Evolutionary conservation across 2,888 invertebrate species (phyloP), one percentile per base, ranked within the genome.

Genomic region (Aromia moschata): DNA sequence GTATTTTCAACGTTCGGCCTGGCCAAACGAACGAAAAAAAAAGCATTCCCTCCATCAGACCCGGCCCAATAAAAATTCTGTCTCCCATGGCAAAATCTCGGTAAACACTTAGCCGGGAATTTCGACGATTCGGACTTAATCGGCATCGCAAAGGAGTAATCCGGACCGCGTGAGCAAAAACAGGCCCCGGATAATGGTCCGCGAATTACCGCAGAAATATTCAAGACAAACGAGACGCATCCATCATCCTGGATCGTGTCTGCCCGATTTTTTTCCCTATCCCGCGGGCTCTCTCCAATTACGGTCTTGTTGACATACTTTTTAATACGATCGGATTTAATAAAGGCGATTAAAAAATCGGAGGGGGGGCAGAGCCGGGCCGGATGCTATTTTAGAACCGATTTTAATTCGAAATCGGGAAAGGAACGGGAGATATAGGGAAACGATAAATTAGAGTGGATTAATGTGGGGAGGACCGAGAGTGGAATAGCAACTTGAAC

Each of bases 141-240:
- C 11, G 47, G 37, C 56, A 61, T 49, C 45, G 30, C 54, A 44
- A 58, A 56, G 51, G 53, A 61, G 52, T 55, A 55, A 47, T 56
- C 47, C 44, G 36, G 33, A 47, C 52, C 56, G 46, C 51, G 46
- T 38, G 46, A 45, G 30, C 58, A 54, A 60, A 59, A 63, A 57
- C 47, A 58, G 56, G 36, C 36, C 67, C 59, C 45, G 46, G 56
- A 54, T 65, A 66, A 68, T 65, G 65, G 55, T 55, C 56, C 30
- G 58, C 17, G 55, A 68, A 67, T 70, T 65, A 62, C 59, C 37
- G 40, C 41, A 60, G 64, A 66, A 65, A 66, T 70, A 67, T 68
- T 70, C 66, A 62, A 66, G 64, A 64, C 63, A 58, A 64, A 65
- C 70, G 64, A 68, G 65, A 64, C 65, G 53, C 63, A 70, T 70